Base-by-base conservation (phyloP, 2,888 invertebrate genomes). In the Eristalis arbustorum region DNA sequence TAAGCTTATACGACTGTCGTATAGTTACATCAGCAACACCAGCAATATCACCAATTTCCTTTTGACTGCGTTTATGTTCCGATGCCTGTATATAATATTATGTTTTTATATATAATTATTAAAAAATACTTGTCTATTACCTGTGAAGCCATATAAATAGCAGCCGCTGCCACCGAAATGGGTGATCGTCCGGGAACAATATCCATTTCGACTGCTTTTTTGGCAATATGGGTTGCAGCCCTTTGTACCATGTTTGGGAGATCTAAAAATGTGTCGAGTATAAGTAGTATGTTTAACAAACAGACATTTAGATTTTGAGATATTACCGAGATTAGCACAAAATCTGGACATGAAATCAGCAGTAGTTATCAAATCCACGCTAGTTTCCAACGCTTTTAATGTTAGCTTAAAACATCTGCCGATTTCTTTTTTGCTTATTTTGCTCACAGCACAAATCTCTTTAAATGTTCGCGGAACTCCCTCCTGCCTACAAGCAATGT, bases 281-380 rank as follows among this genome's bases (percentile, higher is more conserved):
- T 31, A 11, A 42, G 61, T 3, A 13, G 2, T 10, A 31, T 1
- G 25, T 28, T 40, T 10, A 49, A 23, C 4, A 0, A 31, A 37
- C 37, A 37, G 13, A 37, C 13, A 37, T 13, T 56, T 57, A 14
- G 34, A n/a, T 22, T 37, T 11, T 2, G 6, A 31, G 0, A 13
- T 66, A 84, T 88, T 90, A 93, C 96, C 96, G 89, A 99, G 94
- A 92, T 99, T 99, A 0, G 98, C 97, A 92, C 99, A 99, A 94
- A 99, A 99, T 89, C 98, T 95, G 31, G 98, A 98, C 99, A 99
- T 99, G 92, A 99, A 99, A 92, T 99, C 99, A 0, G 98, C 98
- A 0, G 99, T 99, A 0, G 99, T 99, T 81, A 99, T 99, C 78
- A 98, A 95, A 91, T 99, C 98, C 8, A 99, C 98, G 40, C 97